phyloP scores from a whole-genome alignment of 1,140 invertebrate species.

The Drosophila repleta region DNA sequence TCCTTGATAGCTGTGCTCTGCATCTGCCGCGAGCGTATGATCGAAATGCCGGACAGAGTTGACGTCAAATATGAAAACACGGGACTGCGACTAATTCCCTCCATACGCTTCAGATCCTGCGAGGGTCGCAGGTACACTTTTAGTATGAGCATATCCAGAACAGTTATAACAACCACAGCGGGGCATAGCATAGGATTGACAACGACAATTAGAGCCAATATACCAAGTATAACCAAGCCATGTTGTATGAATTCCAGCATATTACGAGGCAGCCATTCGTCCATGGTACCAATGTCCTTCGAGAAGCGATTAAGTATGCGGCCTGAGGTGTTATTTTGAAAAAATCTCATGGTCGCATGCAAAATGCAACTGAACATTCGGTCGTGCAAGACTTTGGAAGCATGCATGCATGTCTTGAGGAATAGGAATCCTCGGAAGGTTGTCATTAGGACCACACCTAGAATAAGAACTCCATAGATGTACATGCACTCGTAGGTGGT shows the following conservation, averaged over 20 bases:
- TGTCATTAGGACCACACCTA: slow-evolving; percentile 84
- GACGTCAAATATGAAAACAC: slow-evolving; percentile 93
- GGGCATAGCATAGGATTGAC: slow-evolving; percentile 90
- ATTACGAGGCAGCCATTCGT: slow-evolving; percentile 89
- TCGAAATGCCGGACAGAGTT: slow-evolving; percentile 91
- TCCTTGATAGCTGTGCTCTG: slow-evolving; percentile 88
- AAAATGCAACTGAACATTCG: slow-evolving; percentile 92
- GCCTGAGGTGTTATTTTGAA: slow-evolving; percentile 92
- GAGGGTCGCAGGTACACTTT: slow-evolving; percentile 91
- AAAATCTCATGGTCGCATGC: slow-evolving; percentile 92
- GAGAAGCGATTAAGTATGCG: slow-evolving; percentile 91
- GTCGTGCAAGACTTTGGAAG: slow-evolving; percentile 92
- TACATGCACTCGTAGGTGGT: slow-evolving; percentile 81
- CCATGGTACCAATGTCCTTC: slow-evolving; percentile 92
- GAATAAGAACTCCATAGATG: slow-evolving; percentile 71
- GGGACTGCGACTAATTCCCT: slow-evolving; percentile 90
- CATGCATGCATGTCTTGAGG: slow-evolving; percentile 91
- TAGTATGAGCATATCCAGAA: slow-evolving; percentile 88
- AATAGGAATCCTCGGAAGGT: slow-evolving; percentile 88
- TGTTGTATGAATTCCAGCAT: slow-evolving; percentile 88
- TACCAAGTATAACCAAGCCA: slow-evolving; percentile 86
- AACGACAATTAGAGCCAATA: slow-evolving; percentile 88
- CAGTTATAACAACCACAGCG: slow-evolving; percentile 85
- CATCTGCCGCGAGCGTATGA: slow-evolving; percentile 90
- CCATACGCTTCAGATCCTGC: slow-evolving; percentile 91